Evolutionary conservation across 2,113 vertebrate species (phyloP).

Genomic region (Perca fluviatilis): DNA sequence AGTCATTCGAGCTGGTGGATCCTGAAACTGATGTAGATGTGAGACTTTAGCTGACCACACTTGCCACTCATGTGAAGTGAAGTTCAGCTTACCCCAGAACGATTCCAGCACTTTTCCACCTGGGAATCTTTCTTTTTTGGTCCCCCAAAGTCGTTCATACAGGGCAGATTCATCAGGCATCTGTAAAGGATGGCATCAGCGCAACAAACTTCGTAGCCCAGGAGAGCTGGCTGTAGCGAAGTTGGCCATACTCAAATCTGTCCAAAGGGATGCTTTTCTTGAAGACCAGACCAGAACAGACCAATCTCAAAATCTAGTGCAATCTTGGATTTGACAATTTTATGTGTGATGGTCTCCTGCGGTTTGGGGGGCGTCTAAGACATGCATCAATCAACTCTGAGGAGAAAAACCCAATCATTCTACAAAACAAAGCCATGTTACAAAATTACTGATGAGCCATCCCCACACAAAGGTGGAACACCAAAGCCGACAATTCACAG

Average conservation of each 20-base stretch:
- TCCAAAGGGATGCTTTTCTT: constrained; percentile 15
- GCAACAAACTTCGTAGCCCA: not conserved
- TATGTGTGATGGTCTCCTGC: not conserved
- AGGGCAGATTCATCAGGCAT: not conserved
- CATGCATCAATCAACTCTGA: not conserved
- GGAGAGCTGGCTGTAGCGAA: not conserved
- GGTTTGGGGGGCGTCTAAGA: not conserved
- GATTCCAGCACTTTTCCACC: constrained; percentile 32
- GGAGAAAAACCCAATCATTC: not conserved
- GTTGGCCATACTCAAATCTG: not conserved
- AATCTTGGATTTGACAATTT: constrained; percentile 13
- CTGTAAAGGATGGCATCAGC: constrained; percentile 42
- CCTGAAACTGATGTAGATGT: constrained; percentile 4
- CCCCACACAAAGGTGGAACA: not conserved
- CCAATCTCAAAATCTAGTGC: not conserved
- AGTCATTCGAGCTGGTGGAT: not conserved
- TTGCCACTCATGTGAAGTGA: not conserved
- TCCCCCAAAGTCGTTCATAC: not conserved
- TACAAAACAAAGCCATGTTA: not conserved
- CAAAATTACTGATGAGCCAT: not conserved
- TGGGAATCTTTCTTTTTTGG: constrained; percentile 11
- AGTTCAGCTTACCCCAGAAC: not conserved
- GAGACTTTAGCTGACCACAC: constrained; percentile 1
- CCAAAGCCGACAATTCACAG: not conserved
- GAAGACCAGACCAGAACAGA: constrained; percentile 7